Percentiles rank a stretch among this genome's conserved stretches.
Evolutionary conservation across 1,140 invertebrate genomes (phyloP).

Genomic region (Centruroides sculpturatus): DNA sequence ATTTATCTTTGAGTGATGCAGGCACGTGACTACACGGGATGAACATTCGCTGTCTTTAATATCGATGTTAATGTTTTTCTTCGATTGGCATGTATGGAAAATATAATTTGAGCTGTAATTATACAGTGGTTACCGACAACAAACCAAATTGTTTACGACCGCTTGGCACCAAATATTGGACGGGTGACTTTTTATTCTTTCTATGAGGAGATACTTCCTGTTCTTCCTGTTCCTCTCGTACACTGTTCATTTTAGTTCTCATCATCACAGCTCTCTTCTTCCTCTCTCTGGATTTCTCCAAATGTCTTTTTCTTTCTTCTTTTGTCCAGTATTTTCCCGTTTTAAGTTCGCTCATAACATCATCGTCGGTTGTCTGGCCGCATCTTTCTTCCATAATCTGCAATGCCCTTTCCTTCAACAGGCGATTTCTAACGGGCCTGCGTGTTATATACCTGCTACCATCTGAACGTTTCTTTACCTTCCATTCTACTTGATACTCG

Average conservation of each 20-base stretch:
- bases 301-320: slow-evolving; percentile 58
- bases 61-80: too few relatives aligned
- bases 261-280: slow-evolving; percentile 32
- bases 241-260: slow-evolving; percentile 9
- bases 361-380: slow-evolving; percentile 64
- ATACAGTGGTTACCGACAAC: too few relatives aligned
- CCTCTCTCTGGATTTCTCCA: slow-evolving; percentile 50
- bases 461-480: slow-evolving; percentile 60
- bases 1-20: too few relatives aligned
- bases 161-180: too few relatives aligned
- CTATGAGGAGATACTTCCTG: slow-evolving; percentile 8
- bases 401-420: slow-evolving; percentile 51
- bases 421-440: slow-evolving; percentile 48
- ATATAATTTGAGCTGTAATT: too few relatives aligned
- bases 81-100: too few relatives aligned
- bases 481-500: slow-evolving; percentile 49
- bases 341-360: slow-evolving; percentile 65
- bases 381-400: slow-evolving; percentile 51
- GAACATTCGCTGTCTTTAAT: too few relatives aligned
- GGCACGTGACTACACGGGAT: too few relatives aligned
- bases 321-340: slow-evolving; percentile 64
- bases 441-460: slow-evolving; percentile 63
- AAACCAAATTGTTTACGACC: too few relatives aligned
- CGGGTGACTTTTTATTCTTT: background rate
- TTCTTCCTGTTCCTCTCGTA: slow-evolving; percentile 10